Conservation (phyloP, 2,113 vertebrate genomes). For the Pleuronectes platessa region DNA sequence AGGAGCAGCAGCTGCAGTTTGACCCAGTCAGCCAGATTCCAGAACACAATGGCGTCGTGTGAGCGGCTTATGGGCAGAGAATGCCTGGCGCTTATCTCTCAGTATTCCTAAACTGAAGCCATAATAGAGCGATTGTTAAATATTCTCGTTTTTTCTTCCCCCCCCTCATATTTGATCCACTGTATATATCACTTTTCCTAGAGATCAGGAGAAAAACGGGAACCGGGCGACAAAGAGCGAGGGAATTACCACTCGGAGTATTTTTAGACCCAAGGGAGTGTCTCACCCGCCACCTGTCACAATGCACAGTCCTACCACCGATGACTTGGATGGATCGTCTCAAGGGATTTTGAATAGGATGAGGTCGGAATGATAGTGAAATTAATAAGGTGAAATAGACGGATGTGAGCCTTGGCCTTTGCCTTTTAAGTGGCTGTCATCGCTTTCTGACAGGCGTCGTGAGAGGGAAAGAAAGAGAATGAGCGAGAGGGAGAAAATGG, state of each 20-base stretch:
- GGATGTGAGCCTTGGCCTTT: conserved; percentile 62
- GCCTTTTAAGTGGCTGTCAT: conserved; percentile 69
- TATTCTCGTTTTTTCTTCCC: background rate
- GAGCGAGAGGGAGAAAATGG: conserved; percentile 19
- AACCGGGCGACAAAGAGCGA: background rate
- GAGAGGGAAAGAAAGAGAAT: conserved; percentile 39
- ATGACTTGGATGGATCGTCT: conserved; percentile 43
- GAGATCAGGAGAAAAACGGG: conserved; percentile 9
- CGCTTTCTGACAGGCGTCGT: conserved; percentile 60
- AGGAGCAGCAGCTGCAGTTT: conserved; percentile 34
- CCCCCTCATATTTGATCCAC: conserved; percentile 10
- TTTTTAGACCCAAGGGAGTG: conserved; percentile 33
- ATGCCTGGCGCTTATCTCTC: conserved; percentile 41
- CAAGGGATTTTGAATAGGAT: conserved; percentile 54
- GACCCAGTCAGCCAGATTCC: conserved; percentile 51
- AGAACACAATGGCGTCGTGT: conserved; percentile 29
- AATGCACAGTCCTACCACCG: conserved; percentile 42
- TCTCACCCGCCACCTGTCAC: conserved; percentile 54
- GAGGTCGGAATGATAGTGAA: conserved; percentile 58
- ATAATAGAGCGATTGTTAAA: conserved; percentile 23
- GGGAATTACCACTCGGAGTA: conserved; percentile 34
- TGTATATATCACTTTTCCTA: conserved; percentile 21
- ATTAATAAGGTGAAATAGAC: conserved; percentile 70
- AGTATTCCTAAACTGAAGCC: conserved; percentile 28
- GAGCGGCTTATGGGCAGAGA: conserved; percentile 31